Base-by-base conservation (phyloP, 2,888 invertebrate species). In the Archips crataeganus region DNA sequence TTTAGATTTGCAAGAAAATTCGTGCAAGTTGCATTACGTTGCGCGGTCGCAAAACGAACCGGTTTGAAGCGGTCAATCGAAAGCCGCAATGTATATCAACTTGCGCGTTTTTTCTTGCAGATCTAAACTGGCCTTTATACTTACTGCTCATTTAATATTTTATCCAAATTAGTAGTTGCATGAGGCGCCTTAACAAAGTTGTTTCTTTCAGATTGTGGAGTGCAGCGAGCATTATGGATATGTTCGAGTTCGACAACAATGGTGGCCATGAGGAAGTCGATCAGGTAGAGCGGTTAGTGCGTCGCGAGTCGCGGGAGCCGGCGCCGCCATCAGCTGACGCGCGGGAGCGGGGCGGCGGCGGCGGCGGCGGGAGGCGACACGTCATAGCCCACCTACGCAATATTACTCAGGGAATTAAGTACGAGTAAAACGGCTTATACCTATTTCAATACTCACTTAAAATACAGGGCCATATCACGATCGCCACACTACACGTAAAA, bases 291-390 rank as follows among this genome's bases (percentile, higher is more conserved):
- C 42, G 57, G 64, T 61, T 39, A 42, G 54, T 23, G 23, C 23
- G 23, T 23, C 23, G 23, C 23, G 23, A 23, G 34, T 15, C 23
- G 59, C 62, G 49, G 68, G 51, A 36, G n/a, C 23, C 47, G 71
- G 54, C 45, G 69, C 49, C 60, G 71, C 47, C 67, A 71, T 74
- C 73, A 71, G 75, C 70, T 71, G 75, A 64, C 67, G 57, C 32
- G 57, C 32, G 32, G 32, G 15, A 2, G 36, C 15, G 51, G 13
- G 70, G 42, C 60, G 36, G 2, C 13, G 71, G 57, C n/a, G 51
- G 60, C 65, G 36, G 67, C 59, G 57, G 15, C n/a, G 39, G 59
- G 54, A 13, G 49, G 60, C 36, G 9, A 5, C 54, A 32, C 57
- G 57, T 57, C 57, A 57, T 32, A n/a, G 57, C 57, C 66, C 34